These are phyloP conservation scores for Lucifuga dentata DNA, from an alignment of 2,113 vertebrate species.

Conservation along the genomic window DNA sequence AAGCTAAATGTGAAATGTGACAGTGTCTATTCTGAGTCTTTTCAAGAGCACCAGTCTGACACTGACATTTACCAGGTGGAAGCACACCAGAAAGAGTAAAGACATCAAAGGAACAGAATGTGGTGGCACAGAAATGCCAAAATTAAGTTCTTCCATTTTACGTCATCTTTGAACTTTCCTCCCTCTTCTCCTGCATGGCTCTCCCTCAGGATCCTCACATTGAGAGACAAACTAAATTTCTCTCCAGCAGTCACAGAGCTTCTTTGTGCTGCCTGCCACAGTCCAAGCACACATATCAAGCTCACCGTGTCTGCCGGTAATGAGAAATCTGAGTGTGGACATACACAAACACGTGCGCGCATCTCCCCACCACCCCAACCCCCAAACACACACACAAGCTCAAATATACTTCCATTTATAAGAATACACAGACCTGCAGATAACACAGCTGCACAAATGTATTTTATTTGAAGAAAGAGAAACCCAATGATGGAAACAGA, in stretches of 20 bases:
- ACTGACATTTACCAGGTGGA: too few relatives aligned
- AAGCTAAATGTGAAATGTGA: too few relatives aligned
- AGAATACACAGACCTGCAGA: conserved; percentile 33
- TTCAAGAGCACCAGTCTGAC: too few relatives aligned
- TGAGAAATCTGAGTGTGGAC: conserved; percentile 43
- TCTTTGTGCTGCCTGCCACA: conserved; percentile 63
- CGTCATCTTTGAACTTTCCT: conserved; percentile 31
- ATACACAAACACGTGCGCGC: conserved; percentile 11
- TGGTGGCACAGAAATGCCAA: conserved; percentile 6
- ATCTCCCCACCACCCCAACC: neutral
- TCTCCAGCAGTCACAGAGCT: conserved; percentile 51
- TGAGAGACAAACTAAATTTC: conserved; percentile 45
- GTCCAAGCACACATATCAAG: conserved; percentile 36
- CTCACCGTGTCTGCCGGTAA: conserved; percentile 34
- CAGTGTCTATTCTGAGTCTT: too few relatives aligned
- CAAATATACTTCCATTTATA: conserved; percentile 36
- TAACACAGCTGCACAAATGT: conserved; percentile 19
- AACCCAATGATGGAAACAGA: conserved; percentile 16
- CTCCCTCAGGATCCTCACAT: conserved; percentile 43
- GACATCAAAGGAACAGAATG: neutral
- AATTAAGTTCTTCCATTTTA: conserved; percentile 40
- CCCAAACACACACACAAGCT: conserved; percentile 20
- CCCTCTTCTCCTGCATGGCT: conserved; percentile 18
- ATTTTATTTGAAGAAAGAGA: conserved; percentile 39
- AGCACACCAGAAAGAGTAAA: neutral